Evolutionary conservation across 2,113 vertebrate species (phyloP).

Genomic region (Oreochromis spilurus): DNA sequence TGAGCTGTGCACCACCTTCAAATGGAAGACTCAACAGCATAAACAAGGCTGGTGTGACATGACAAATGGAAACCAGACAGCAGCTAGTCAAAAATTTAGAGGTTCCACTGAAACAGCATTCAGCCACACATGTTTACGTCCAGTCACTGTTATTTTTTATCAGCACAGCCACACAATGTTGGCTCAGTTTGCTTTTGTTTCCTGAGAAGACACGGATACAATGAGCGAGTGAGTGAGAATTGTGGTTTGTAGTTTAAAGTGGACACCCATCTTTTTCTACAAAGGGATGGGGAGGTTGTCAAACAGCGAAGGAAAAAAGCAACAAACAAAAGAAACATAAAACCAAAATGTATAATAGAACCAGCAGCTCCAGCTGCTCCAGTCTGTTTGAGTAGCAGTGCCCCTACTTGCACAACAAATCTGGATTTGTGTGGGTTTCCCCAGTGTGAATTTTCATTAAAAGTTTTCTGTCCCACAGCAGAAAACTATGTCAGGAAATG

Average conservation of each 20-base stretch:
- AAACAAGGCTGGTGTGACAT: neutral
- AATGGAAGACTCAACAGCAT: neutral
- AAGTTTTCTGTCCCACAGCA: slow-evolving; percentile 24
- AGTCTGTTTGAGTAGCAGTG: slow-evolving; percentile 1
- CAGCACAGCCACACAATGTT: neutral
- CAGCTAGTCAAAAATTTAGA: neutral
- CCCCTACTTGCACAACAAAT: neutral
- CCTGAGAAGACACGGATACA: neutral
- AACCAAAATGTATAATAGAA: neutral
- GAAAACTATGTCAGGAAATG: neutral
- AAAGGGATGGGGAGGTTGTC: neutral
- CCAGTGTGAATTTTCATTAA: slow-evolving; percentile 44
- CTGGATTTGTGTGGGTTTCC: neutral
- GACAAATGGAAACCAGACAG: neutral
- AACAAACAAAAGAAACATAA: neutral
- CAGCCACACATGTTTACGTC: neutral
- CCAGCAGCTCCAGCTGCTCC: slow-evolving; percentile 16
- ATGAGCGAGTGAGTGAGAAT: neutral
- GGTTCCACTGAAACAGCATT: neutral
- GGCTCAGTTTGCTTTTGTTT: neutral
- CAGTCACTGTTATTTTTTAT: slow-evolving; percentile 4
- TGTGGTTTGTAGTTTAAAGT: slow-evolving; percentile 7
- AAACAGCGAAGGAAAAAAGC: slow-evolving; percentile 20
- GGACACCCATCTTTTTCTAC: neutral
- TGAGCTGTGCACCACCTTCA: neutral